A percentile compares a stretch with the other conserved stretches of the same genome.
These are phyloP conservation scores for Theodoxus fluviatilis DNA, from an alignment of 2,888 invertebrate genomes.

Conservation along the genomic window DNA sequence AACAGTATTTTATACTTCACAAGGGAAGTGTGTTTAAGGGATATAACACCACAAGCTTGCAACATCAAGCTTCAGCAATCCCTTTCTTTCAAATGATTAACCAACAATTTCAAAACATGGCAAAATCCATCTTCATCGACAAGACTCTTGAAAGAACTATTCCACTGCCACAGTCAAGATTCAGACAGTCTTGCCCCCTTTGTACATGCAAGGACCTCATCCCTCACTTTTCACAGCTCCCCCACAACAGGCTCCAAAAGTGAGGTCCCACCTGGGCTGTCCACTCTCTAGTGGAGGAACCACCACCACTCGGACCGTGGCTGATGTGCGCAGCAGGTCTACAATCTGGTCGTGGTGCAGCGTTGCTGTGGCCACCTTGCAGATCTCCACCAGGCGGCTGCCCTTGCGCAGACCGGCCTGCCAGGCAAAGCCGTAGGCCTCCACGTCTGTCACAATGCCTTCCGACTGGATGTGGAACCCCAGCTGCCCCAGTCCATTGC, in stretches of 20 bases:
- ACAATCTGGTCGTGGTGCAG: constrained; percentile 91
- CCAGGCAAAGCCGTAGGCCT: constrained; percentile 70
- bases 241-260: no score
- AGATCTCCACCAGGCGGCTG: constrained; percentile 88
- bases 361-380: constrained; percentile 87
- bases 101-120: no score
- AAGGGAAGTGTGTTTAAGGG: not conserved
- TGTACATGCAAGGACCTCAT: no score
- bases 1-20: not conserved
- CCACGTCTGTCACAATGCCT: constrained; percentile 93
- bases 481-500: constrained; percentile 84
- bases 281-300: constrained; percentile 79
- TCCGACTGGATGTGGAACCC: constrained; percentile 85
- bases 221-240: no score
- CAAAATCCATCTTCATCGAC: not conserved
- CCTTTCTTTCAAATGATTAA: not conserved
- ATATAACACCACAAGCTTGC: not conserved
- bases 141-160: not conserved
- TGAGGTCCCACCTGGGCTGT: constrained; percentile 69
- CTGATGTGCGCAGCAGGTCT: constrained; percentile 87
- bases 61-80: not conserved
- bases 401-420: constrained; percentile 87
- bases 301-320: constrained; percentile 83
- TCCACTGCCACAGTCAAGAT: no score
- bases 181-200: no score